Percentiles rank a stretch among this genome's conserved stretches.
Evolutionary conservation across 2,113 vertebrate genomes (phyloP).

Genomic region (Tupaia tana): DNA sequence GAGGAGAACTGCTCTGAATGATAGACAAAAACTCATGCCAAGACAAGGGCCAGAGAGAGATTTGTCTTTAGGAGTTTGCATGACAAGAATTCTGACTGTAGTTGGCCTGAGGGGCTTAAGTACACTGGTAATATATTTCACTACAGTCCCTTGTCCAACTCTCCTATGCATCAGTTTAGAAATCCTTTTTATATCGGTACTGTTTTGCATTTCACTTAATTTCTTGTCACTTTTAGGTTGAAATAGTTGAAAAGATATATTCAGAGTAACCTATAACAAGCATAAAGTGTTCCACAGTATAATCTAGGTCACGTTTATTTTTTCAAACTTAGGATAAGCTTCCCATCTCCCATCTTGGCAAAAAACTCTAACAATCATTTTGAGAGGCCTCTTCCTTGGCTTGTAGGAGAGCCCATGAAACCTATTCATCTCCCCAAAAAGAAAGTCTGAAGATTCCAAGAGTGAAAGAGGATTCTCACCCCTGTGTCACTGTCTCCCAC

Average conservation of each 20-base stretch:
- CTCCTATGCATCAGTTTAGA: background rate
- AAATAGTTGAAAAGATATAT: constrained; percentile 19
- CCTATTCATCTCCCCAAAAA: background rate
- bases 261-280: background rate
- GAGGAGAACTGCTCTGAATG: background rate
- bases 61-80: background rate
- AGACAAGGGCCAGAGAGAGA: background rate
- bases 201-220: background rate
- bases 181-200: background rate
- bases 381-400: background rate
- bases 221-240: background rate
- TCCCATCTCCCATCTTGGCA: background rate
- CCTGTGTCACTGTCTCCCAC: background rate
- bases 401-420: background rate
- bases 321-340: background rate
- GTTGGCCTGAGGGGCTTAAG: background rate
- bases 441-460: background rate
- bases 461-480: background rate
- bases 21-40: background rate
- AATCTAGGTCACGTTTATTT: background rate
- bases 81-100: background rate
- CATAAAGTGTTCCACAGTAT: background rate
- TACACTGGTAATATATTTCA: background rate
- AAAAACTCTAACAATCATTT: background rate
- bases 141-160: background rate